Base-by-base conservation (phyloP, 2,113 vertebrate species). In the Alethe diademata region DNA sequence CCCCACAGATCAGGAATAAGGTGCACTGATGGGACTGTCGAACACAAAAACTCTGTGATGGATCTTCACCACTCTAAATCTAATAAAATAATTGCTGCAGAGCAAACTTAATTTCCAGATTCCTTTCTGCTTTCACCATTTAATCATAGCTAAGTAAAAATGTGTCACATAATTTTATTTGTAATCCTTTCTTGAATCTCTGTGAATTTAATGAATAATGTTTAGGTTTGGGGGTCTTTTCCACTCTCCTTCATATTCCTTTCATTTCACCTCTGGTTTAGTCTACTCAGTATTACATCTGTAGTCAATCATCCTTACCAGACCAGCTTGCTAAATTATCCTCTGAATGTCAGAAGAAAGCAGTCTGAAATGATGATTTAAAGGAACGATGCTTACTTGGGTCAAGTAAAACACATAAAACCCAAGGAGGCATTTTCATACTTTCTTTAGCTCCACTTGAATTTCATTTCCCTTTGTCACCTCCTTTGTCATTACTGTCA, bases 301-400 rank as follows among this genome's bases (percentile, higher is more conserved):
- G 75, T 73, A 78, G 78, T 94, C 88, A 93, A 54, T 85, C 91
- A 82, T 86, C 35, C 76, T 92, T 82, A 76, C 18, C 88, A 93
- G 64, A 87, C 24, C 60, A 96, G 58, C 80, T 87, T 87, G 70
- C 40, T 97, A 96, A 97, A 96, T 94, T 95, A 95, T 88, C 74
- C 54, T 76, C 70, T 12, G 4, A 88, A 94, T 78, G 80, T 93
- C 90, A 94, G 76, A 97, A 97, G 85, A 86, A 91, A 94, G 86
- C 62, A 54, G 75, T 47, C 71, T 91, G 69, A 96, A 97, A 91
- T 64, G 64, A 75, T 86, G 78, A 96, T 92, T 98, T 95, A 95
- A 96, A 93, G 66, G 45, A 79, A 62, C 42, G 64, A 51, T 91
- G 35, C 43, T 76, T 91, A 65, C 83, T 38, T 90, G 70, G 81